phyloP scores from a whole-genome alignment of 2,888 invertebrate genomes.

The Molorchus minor region DNA sequence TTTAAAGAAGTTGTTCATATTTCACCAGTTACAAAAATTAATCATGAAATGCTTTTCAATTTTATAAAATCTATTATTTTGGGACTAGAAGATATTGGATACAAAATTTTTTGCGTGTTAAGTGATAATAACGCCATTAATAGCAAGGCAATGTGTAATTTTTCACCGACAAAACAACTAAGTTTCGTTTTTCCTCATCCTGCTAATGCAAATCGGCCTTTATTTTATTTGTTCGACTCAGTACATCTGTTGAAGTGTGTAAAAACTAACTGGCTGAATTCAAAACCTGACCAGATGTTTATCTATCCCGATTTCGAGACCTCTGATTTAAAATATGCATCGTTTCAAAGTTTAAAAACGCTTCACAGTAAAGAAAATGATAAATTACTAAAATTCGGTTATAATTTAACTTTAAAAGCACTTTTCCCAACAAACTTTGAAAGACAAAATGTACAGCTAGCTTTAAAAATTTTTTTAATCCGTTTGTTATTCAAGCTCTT shows the following conservation, averaged over 20 bases:
- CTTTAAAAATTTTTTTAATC: neutral
- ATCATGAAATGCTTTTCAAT: neutral
- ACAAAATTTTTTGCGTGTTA: neutral
- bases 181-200: slow-evolving; percentile 4
- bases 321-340: too few species aligned
- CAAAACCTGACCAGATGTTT: slow-evolving; percentile 23
- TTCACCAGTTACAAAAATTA: neutral
- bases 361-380: too few species aligned
- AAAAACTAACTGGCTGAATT: slow-evolving; percentile 27
- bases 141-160: neutral
- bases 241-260: slow-evolving; percentile 30
- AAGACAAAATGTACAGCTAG: neutral
- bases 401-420: neutral
- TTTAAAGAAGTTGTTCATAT: slow-evolving; percentile 2
- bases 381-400: neutral
- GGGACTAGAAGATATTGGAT: neutral
- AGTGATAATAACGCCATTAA: neutral
- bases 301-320: slow-evolving; percentile 23
- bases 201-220: neutral
- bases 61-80: neutral
- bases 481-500: neutral
- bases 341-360: too few species aligned
- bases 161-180: neutral
- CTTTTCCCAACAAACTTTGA: neutral
- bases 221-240: slow-evolving; percentile 23